Base-by-base conservation (phyloP, 2,888 invertebrate species). In the Hypselothyrea guttata region DNA sequence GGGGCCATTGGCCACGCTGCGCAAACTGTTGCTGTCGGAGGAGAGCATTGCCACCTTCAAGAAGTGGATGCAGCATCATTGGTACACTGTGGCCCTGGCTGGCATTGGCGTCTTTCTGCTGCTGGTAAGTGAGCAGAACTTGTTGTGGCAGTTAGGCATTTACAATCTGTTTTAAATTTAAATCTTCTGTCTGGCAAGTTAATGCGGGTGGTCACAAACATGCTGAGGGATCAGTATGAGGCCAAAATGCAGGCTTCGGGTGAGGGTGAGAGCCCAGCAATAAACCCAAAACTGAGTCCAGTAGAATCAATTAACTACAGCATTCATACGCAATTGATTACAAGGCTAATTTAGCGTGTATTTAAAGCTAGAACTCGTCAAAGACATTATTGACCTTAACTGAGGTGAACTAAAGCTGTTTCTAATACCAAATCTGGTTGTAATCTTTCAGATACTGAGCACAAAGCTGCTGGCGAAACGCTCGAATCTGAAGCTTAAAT, bases 31-130 rank as follows among this genome's bases (percentile, higher is more conserved):
- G 45, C 91, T 97, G 45, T 96, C 96, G 0, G 97, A 97, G 88
- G 96, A 97, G 89, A 96, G 96, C 86, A 94, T 97, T 63, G 96
- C 96, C 34, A 95, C 95, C 65, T 95, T 97, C 90, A 94, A 94
- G 88, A 93, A 93, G 85, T 97, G 97, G 97, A 92, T 97, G 82
- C 92, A 94, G 73, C 93, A 94, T 47, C 96, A 98, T 89, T 98
- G 98, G 98, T 98, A 97, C 88, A 95, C 95, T 1, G 96, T 96
- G 51, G 93, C 95, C 35, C 91, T 95, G 51, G 94, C 95, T 63
- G 91, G 94, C 62, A 91, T 94, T 27, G 93, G 93, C 9, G 94
- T 95, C 16, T 91, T 97, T 75, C 92, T 95, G 11, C 89, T 97
- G 47, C 90, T 97, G 94, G 97, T 97, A 91, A 93, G 95, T 93